These are phyloP conservation scores for Nomada goodeniana DNA, from an alignment of 2,888 invertebrate genomes.

Conservation along the genomic window DNA sequence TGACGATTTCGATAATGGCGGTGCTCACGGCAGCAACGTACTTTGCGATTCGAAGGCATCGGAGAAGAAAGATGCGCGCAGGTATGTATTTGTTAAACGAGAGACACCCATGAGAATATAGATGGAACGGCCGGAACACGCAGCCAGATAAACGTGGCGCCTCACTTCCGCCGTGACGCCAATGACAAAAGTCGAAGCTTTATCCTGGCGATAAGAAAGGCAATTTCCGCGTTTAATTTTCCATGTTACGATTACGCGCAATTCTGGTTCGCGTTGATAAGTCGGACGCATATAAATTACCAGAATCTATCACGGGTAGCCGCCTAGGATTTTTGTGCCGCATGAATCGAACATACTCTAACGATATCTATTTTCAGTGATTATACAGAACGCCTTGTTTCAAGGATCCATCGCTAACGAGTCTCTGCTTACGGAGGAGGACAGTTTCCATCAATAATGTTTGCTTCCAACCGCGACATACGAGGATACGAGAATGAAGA, in stretches of 20 bases:
- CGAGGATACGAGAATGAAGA: neutral
- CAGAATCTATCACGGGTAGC: neutral
- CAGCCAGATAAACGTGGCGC: constrained; percentile 35
- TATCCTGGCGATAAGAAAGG: constrained; percentile 16
- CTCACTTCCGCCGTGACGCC: constrained; percentile 28
- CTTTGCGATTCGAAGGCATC: constrained; percentile 21
- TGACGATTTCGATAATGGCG: constrained; percentile 6
- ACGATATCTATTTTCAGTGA: neutral
- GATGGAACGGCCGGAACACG: constrained; percentile 3
- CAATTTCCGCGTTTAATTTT: neutral
- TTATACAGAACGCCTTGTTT: neutral
- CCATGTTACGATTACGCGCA: neutral
- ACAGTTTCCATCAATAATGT: neutral
- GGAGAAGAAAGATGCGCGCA: neutral
- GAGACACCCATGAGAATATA: neutral
- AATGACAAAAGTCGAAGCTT: neutral
- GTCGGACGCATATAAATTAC: neutral
- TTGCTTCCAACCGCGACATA: neutral
- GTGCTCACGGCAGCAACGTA: neutral
- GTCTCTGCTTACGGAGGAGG: constrained; percentile 25
- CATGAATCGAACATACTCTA: neutral
- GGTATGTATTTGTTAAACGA: constrained; percentile 29
- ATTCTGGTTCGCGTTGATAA: neutral
- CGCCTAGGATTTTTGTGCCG: neutral
- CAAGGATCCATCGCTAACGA: constrained; percentile 21